These are phyloP conservation scores for Scaptomyza cyrtandrae DNA, from an alignment of 2,888 invertebrate genomes.

Conservation along the genomic window DNA sequence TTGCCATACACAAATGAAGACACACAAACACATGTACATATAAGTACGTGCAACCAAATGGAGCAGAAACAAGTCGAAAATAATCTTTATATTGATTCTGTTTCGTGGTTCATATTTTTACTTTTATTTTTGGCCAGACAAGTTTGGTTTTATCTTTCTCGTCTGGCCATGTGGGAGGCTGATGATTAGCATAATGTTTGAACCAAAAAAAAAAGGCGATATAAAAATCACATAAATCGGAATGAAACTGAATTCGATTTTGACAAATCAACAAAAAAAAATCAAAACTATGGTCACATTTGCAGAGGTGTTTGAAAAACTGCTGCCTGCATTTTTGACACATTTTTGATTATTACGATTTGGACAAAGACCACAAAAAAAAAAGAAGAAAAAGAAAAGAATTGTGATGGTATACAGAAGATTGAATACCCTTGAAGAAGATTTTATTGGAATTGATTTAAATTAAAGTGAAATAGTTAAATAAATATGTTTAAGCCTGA, in stretches of 20 bases:
- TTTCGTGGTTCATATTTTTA: slow-evolving; percentile 44
- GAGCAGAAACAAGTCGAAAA: slow-evolving; percentile 14
- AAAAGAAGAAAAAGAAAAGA: background rate
- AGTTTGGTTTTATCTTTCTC: slow-evolving; percentile 26
- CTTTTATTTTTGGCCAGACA: slow-evolving; percentile 68
- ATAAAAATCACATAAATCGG: slow-evolving; percentile 37
- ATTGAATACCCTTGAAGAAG: slow-evolving; percentile 6
- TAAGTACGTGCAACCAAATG: slow-evolving; percentile 31
- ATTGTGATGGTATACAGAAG: background rate
- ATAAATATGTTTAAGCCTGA: too few relatives aligned
- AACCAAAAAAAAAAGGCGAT: background rate
- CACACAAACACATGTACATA: background rate
- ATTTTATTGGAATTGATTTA: background rate
- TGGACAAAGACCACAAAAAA: slow-evolving; percentile 1
- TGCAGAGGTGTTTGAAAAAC: slow-evolving; percentile 47
- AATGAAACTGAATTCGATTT: slow-evolving; percentile 16
- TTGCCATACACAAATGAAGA: slow-evolving; percentile 58
- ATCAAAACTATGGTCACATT: slow-evolving; percentile 30
- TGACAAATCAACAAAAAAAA: slow-evolving; percentile 36
- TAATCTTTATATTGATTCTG: slow-evolving; percentile 15
- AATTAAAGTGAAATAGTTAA: too few relatives aligned
- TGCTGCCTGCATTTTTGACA: slow-evolving; percentile 56
- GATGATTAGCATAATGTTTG: slow-evolving; percentile 74
- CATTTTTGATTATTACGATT: slow-evolving; percentile 53
- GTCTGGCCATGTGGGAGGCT: slow-evolving; percentile 78